These are phyloP conservation scores for Caenorhabditis uteleia DNA, from an alignment of 2,888 invertebrate genomes.

Conservation along the genomic window DNA sequence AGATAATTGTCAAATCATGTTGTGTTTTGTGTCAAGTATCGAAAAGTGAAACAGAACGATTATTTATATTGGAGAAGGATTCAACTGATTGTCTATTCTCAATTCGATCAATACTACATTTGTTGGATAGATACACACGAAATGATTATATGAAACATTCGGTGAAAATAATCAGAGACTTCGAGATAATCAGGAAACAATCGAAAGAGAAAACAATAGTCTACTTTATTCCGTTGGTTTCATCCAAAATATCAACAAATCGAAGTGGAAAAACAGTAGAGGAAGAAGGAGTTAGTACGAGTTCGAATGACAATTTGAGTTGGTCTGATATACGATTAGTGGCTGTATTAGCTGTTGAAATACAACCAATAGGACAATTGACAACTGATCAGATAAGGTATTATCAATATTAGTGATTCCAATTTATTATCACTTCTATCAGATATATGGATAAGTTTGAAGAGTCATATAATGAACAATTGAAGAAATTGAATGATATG, in stretches of 20 bases:
- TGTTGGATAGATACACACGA: conserved; percentile 15
- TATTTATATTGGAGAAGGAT: conserved; percentile 36
- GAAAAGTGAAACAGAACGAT: conserved; percentile 34
- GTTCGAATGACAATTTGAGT: conserved; percentile 13
- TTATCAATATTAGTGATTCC: not conserved
- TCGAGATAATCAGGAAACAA: conserved; percentile 51
- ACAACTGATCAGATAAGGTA: conserved; percentile 41
- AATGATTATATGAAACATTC: conserved; percentile 24
- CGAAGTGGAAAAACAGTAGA: conserved; percentile 15
- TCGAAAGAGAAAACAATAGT: conserved; percentile 41
- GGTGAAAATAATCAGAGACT: conserved; percentile 45
- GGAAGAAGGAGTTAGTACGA: conserved; percentile 16
- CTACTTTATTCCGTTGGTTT: conserved; percentile 38
- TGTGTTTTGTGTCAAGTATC: conserved; percentile 16
- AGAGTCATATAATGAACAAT: conserved; percentile 49
- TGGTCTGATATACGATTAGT: conserved; percentile 52
- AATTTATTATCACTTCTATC: not conserved
- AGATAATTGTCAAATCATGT: conserved; percentile 34
- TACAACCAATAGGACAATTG: conserved; percentile 39
- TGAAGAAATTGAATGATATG: conserved; percentile 58
- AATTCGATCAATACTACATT: conserved; percentile 21
- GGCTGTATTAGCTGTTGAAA: conserved; percentile 51
- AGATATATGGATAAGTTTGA: conserved; percentile 52
- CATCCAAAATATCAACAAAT: conserved; percentile 16
- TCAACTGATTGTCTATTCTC: conserved; percentile 13